phyloP scores from a whole-genome alignment of 2,888 invertebrate species.

The Eudemis profundana region DNA sequence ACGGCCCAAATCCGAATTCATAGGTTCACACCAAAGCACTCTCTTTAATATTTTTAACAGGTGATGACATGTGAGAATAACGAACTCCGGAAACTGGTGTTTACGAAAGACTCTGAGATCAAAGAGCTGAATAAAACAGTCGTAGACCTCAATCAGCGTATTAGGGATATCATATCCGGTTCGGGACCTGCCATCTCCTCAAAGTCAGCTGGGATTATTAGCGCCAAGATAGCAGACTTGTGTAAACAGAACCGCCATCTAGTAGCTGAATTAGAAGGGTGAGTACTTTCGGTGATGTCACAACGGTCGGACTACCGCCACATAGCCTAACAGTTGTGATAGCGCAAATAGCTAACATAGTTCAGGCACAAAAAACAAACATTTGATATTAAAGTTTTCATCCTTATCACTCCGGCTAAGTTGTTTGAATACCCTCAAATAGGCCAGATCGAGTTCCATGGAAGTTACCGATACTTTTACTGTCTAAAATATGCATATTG shows the following conservation, averaged over 20 bases:
- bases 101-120: slow-evolving; percentile 77
- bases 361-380: too few species aligned
- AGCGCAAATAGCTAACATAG: too few species aligned
- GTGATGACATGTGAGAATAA: slow-evolving; percentile 84
- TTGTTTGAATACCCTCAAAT: too few species aligned
- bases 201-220: slow-evolving; percentile 83
- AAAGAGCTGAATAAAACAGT: slow-evolving; percentile 75
- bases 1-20: too few species aligned
- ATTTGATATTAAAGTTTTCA: too few species aligned
- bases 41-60: slow-evolving; percentile 66
- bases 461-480: too few species aligned
- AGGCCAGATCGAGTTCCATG: too few species aligned
- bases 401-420: too few species aligned
- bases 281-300: too few species aligned
- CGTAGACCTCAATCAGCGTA: slow-evolving; percentile 72
- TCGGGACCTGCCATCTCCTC: slow-evolving; percentile 77
- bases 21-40: too few species aligned
- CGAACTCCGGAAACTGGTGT: slow-evolving; percentile 80
- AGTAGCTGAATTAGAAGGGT: slow-evolving; percentile 85
- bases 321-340: not conserved
- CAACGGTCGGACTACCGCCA: too few species aligned
- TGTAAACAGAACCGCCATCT: slow-evolving; percentile 88
- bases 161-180: slow-evolving; percentile 81
- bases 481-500: too few species aligned
- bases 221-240: slow-evolving; percentile 88